Percentiles rank a stretch among this genome's conserved stretches.
These are phyloP conservation scores for Azemiops feae DNA, from an alignment of 2,113 vertebrate genomes.

Conservation along the genomic window DNA sequence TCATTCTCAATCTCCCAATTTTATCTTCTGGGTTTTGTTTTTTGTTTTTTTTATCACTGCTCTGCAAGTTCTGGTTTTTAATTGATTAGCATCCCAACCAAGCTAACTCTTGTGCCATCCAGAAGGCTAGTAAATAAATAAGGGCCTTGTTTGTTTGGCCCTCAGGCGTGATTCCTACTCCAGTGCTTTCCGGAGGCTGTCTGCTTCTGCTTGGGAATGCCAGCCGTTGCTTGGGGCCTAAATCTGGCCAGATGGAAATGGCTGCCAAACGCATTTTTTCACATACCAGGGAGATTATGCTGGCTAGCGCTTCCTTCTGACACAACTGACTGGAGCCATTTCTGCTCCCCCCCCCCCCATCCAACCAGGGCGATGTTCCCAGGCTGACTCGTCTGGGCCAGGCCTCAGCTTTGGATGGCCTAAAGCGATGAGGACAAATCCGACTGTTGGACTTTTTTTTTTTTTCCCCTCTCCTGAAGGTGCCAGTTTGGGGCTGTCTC, in stretches of 20 bases:
- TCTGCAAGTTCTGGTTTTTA: background rate
- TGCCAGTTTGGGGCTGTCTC: constrained; percentile 15
- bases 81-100: background rate
- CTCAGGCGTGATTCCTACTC: background rate
- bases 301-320: background rate
- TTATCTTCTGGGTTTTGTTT: background rate
- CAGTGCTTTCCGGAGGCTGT: background rate
- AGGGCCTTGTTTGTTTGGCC: background rate
- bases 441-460: background rate
- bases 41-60: background rate
- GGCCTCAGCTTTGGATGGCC: background rate
- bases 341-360: too few relatives aligned
- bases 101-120: background rate
- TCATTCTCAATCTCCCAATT: background rate
- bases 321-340: background rate
- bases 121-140: background rate
- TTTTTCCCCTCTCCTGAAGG: background rate
- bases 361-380: background rate
- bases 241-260: background rate
- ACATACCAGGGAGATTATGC: background rate
- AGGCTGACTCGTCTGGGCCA: background rate
- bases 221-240: background rate
- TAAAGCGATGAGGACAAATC: background rate
- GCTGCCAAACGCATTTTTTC: background rate
- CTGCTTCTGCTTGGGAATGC: background rate